Percentiles rank a stretch among this genome's conserved stretches.
These are phyloP conservation scores for Spizaetus ornatus DNA, from an alignment of 2,113 vertebrate genomes.

Conservation along the genomic window DNA sequence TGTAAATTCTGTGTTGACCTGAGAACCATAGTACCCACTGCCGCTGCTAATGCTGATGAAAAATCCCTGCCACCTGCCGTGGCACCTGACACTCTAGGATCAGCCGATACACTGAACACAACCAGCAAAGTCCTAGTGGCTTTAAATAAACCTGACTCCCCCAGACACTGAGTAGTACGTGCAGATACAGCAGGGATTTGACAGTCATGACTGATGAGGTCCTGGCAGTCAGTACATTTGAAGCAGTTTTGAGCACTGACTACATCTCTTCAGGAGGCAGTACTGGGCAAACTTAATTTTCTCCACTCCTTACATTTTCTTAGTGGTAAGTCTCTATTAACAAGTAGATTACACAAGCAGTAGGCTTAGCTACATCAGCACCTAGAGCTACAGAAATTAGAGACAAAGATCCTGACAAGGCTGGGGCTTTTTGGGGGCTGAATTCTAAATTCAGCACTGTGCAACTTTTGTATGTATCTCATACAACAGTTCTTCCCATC, in stretches of 20 bases:
- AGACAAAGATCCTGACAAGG: background rate
- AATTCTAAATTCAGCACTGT: background rate
- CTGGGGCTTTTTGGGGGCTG: background rate
- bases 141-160: background rate
- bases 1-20: background rate
- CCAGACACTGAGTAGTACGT: background rate
- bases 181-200: background rate
- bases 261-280: background rate
- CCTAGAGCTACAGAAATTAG: background rate
- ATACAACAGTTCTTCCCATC: background rate
- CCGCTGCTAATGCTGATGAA: background rate
- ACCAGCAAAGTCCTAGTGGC: background rate
- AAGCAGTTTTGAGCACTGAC: background rate
- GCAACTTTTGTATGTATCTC: accelerated
- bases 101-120: background rate
- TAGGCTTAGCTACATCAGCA: background rate
- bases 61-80: background rate
- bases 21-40: background rate
- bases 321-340: too few species aligned
- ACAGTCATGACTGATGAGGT: background rate
- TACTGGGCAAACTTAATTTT: background rate
- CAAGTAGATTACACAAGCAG: background rate
- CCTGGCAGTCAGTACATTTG: background rate
- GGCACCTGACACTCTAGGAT: background rate
- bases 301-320: background rate